Evolutionary conservation across 2,797 vertebrate genomes (phyloP), one percentile per base, ranked within the genome.

Genomic region (Sebastes taczanowskii): DNA sequence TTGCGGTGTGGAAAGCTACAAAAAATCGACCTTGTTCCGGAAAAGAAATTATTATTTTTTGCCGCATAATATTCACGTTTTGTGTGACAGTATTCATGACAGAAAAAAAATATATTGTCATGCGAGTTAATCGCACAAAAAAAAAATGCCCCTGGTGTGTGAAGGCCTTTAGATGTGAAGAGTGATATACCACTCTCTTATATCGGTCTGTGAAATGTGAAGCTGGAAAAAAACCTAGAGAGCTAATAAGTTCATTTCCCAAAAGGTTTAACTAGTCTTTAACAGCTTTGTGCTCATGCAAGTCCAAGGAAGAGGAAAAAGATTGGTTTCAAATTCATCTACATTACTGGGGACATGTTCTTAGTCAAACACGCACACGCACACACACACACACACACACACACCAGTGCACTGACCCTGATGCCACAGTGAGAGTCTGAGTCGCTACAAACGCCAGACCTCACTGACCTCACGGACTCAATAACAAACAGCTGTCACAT

Each of bases 401-500:
- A 61, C 61, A 52, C 68, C 56, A 77, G 73, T 70, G 38, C 69
- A 52, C 46, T 88, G 85, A 87, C 89, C 83, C 80, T 62, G 49
- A 72, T 71, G 86, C 82, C 85, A 83, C 34, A 86, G 81, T 83
- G 60, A 83, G 49, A 71, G 87, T 81, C 76, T 88, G 85, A 88
- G 69, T 77, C 72, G 75, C 89, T 81, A 82, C 80, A 86, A 92
- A 91, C 87, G 83, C 74, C 84, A 86, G 89, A 85, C 78, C 74
- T 89, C 89, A 73, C 74, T 92, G 89, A 94, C 78, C 74, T 89
- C 89, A 73, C 74, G 91, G 89, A 94, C 80, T 88, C 87, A 91
- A 92, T 88, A 93, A 95, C 89, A 93, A 95, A 94, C 92, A 94
- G 88, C 85, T 92, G 90, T 83, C 86, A 80, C 83, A 86, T 66